phyloP scores from a whole-genome alignment of 2,888 invertebrate species.

The Drosophila nigritarsus region DNA sequence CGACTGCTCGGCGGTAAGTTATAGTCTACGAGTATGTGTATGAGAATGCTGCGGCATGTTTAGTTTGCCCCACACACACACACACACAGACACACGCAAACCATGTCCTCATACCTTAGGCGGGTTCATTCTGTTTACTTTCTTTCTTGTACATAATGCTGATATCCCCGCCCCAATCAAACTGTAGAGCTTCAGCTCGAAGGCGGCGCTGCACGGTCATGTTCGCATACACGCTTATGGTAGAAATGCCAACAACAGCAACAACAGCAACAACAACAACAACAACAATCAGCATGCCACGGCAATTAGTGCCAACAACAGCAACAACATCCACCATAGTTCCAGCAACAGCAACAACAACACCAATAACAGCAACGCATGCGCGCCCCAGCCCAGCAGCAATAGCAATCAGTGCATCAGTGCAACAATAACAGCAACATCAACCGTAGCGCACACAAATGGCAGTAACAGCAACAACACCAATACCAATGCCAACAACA shows the following conservation, averaged over 20 bases:
- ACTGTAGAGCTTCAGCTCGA: conserved; percentile 88
- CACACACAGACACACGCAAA: not conserved
- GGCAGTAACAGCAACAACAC: conserved; percentile 62
- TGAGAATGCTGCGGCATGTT: conserved; percentile 20
- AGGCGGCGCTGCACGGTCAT: conserved; percentile 89
- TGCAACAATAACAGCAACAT: conserved; percentile 40
- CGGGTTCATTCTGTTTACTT: conserved; percentile 12
- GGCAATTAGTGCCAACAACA: conserved; percentile 45
- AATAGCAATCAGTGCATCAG: conserved; percentile 66
- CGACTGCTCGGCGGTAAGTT: conserved; percentile 87
- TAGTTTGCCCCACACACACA: not conserved
- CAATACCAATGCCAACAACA: conserved; percentile 55
- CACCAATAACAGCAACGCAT: conserved; percentile 55
- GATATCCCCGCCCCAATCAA: conserved; percentile 31
- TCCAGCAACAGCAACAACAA: conserved; percentile 38
- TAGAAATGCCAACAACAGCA: conserved; percentile 77
- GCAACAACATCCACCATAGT: conserved; percentile 2
- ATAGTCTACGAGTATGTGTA: not conserved
- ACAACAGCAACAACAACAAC: conserved; percentile 51
- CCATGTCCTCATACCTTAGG: conserved; percentile 5
- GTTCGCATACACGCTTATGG: conserved; percentile 88
- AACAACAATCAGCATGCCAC: conserved; percentile 51
- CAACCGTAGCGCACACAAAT: conserved; percentile 34
- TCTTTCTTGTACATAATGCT: conserved; percentile 59
- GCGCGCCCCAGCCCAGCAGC: conserved; percentile 34